phyloP scores from a whole-genome alignment of 2,888 invertebrate species.

The Anorthoa munda region DNA sequence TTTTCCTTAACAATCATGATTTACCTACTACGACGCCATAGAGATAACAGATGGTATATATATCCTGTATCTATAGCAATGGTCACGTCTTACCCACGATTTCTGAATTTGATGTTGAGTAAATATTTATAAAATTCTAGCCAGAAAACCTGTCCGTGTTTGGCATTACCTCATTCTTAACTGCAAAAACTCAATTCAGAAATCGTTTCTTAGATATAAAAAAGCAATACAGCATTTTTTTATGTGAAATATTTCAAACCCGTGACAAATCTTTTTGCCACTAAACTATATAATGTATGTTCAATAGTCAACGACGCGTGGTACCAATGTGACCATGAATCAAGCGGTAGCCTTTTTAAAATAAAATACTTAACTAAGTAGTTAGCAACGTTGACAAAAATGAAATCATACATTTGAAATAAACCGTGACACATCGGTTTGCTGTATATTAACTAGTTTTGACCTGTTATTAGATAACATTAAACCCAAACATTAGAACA shows the following conservation, averaged over 20 bases:
- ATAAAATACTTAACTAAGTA: slow-evolving; percentile 10
- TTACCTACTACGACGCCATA: slow-evolving; percentile 17
- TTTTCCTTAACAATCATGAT: slow-evolving; percentile 60
- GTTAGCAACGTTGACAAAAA: slow-evolving; percentile 18
- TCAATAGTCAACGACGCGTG: not conserved
- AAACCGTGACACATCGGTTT: slow-evolving; percentile 17
- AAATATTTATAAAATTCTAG: too few relatives aligned
- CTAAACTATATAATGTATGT: not conserved
- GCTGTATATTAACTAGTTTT: not conserved
- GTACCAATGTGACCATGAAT: slow-evolving; percentile 32
- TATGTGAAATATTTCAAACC: not conserved
- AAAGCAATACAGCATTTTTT: not conserved
- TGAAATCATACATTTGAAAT: slow-evolving; percentile 31
- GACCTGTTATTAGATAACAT: not conserved
- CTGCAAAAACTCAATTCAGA: too few relatives aligned
- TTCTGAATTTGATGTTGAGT: too few relatives aligned
- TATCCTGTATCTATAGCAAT: too few relatives aligned
- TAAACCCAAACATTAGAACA: not conserved
- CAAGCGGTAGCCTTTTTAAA: slow-evolving; percentile 24
- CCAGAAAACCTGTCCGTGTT: too few relatives aligned
- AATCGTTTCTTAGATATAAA: too few relatives aligned
- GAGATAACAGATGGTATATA: not conserved
- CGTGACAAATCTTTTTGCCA: not conserved
- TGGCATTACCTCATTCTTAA: too few relatives aligned
- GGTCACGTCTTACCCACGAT: too few relatives aligned